Conservation (phyloP, 2,113 vertebrate species). For the Litocranius walleri region DNA sequence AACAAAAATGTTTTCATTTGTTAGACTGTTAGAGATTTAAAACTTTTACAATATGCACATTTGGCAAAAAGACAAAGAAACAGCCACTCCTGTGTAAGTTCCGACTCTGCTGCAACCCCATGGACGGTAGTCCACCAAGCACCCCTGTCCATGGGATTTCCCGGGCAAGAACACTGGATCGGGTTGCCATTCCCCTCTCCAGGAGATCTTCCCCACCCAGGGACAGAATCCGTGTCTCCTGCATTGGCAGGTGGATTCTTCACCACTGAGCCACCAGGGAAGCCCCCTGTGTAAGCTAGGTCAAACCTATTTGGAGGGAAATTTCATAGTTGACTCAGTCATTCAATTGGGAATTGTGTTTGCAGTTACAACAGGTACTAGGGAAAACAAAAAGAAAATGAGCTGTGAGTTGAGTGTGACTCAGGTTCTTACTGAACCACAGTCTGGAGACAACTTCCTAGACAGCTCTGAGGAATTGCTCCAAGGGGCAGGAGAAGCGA, state of each 20-base stretch:
- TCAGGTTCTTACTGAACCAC: neutral
- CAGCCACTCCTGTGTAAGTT: no score
- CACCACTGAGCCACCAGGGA: neutral
- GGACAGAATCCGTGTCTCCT: neutral
- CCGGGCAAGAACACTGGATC: neutral
- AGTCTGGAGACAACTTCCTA: neutral
- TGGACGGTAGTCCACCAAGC: neutral
- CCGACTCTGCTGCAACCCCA: neutral
- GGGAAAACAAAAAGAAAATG: neutral
- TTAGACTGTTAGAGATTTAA: no score
- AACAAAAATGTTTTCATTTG: neutral
- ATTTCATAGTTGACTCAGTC: neutral
- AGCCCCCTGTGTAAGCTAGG: rapidly evolving
- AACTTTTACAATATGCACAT: neutral
- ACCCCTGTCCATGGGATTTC: neutral
- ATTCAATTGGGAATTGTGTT: neutral
- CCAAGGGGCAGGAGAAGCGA: neutral
- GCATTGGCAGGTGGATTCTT: neutral
- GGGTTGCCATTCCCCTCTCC: neutral
- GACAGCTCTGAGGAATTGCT: neutral
- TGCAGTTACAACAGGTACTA: neutral
- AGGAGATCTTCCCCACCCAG: neutral
- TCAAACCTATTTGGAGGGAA: neutral
- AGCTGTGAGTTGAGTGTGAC: neutral
- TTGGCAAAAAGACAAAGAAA: neutral